Base-by-base conservation (phyloP, 2,888 invertebrate species). In the Thymelicus sylvestris region DNA sequence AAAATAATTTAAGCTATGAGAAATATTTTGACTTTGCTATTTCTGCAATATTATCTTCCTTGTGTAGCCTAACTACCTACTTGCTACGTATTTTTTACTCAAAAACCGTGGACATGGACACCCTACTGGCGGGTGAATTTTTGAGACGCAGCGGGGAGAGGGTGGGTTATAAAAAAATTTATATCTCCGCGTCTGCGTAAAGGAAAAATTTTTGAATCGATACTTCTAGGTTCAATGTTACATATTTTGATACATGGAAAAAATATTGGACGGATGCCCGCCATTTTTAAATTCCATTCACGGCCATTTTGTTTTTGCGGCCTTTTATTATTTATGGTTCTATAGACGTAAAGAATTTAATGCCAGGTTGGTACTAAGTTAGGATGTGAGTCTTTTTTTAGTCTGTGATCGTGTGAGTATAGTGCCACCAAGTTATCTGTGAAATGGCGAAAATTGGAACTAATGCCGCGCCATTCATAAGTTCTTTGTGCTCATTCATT, bases 161-260 rank as follows among this genome's bases (percentile, higher is more conserved):
- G 79, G 78, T 73, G 73, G 83, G 79, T 80, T 80, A 83, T 90
- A 90, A 91, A 89, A 85, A 78, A 72, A 78, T 87, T 91, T 89
- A 91, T 90, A 88, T 78, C 86, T 78, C 71, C 79, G 83, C 82
- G 83, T 77, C 82, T 83, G 81, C 83, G 83, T 82, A 77, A 73
- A 76, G 66, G 68, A 66, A 80, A 83, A 76, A 73, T 74, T 75
- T 78, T 82, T 80, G 74, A 84, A 84, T 82, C 82, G 80, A 85
- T 82, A 82, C 72, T 62, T 39, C 55, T 66, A 62, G 65, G 50
- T 65, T 57, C 57, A 19, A 41, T 52, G 55, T 52, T 65, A 66
- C 57, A 57, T 57, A 57, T 71, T 71, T 66, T 66, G 70, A 60
- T 70, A 65, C 69, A 55, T 57, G 65, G 60, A 65, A 62, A 15